Percentiles rank a stretch among this genome's conserved stretches.
Conservation (phyloP, 2,888 invertebrate genomes). For the Norana najaformis region DNA sequence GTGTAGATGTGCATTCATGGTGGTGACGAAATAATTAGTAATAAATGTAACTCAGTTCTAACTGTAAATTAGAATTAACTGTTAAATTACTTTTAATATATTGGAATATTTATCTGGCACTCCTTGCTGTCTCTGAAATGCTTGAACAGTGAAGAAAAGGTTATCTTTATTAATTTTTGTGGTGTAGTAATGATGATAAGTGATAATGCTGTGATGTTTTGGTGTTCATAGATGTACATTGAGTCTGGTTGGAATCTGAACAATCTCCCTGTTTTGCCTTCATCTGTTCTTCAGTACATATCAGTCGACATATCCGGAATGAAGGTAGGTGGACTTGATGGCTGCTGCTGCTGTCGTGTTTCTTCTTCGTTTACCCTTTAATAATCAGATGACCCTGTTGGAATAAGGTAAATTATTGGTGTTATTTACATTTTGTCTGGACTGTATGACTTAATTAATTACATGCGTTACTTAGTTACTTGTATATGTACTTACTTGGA, state of each 20-base stretch:
- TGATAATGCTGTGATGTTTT: not conserved
- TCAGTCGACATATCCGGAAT: slow-evolving; percentile 35
- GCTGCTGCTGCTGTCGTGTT: not conserved
- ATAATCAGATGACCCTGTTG: not conserved
- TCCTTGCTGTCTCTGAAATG: too few relatives aligned
- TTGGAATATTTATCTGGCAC: not conserved
- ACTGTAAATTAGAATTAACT: not conserved
- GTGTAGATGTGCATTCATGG: slow-evolving; percentile 60
- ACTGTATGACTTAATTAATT: too few relatives aligned
- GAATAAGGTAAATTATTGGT: too few relatives aligned
- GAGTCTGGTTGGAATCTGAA: slow-evolving; percentile 93
- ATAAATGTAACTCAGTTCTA: not conserved
- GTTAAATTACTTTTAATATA: not conserved
- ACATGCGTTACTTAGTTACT: too few relatives aligned
- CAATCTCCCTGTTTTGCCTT: slow-evolving; percentile 79
- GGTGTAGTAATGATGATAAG: too few relatives aligned
- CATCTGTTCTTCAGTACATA: slow-evolving; percentile 32
- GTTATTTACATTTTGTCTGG: too few relatives aligned
- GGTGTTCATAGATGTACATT: slow-evolving; percentile 53
- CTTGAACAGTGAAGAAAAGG: not conserved
- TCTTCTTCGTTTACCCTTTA: not conserved
- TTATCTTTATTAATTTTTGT: not conserved
- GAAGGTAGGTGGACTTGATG: slow-evolving; percentile 21
- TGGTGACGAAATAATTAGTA: slow-evolving; percentile 60
- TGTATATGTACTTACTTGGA: too few relatives aligned